Evolutionary conservation across 2,888 invertebrate species (phyloP), one percentile per base, ranked within the genome.

Genomic region (Helicoverpa assulta): DNA sequence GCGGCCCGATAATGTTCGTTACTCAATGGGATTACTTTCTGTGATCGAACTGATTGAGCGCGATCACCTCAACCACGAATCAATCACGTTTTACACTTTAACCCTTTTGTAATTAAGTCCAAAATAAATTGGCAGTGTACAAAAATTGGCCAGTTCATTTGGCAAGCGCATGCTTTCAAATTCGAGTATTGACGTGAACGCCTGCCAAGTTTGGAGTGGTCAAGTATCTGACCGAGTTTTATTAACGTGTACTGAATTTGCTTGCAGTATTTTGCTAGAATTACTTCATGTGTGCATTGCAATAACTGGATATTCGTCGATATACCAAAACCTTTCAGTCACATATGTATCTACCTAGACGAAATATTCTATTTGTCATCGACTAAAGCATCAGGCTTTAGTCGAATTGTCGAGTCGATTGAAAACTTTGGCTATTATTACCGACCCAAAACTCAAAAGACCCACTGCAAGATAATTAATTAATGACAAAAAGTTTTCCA

Each of bases 161-260:
- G 89, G 88, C 88, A 86, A 85, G 83, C 81, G 71, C 63, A 64
- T 73, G 81, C 78, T 84, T 84, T 83, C 83, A 79, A 81, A 81
- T 83, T 81, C 79, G 75, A 85, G 85, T 83, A 81, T 82, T 81
- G 85, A 85, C 78, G 72, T 83, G 83, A 85, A 81, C 72, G 79
- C 79, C 70, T 82, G 86, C 86, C 87, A 85, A 89, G 83, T 82
- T 82, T 84, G 78, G 72, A 86, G 85, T 83, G 80, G 77, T 82
- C 81, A 82, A 80, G 82, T 82, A 83, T 86, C 83, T 81, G 80
- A 68, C 74, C 70, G 78, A 78, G 83, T 74, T 80, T 68, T 82
- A 76, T 64, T 70, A 67, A 73, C 58, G 68, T 70, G 57, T 64
- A 66, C 68, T 75, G 70, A 63, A 68, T 76, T 75, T 73, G 70